Evolutionary conservation across 53 echinoderm and acorn worm genomes (phyloP).

Genomic region (Pentamera pediparva): DNA sequence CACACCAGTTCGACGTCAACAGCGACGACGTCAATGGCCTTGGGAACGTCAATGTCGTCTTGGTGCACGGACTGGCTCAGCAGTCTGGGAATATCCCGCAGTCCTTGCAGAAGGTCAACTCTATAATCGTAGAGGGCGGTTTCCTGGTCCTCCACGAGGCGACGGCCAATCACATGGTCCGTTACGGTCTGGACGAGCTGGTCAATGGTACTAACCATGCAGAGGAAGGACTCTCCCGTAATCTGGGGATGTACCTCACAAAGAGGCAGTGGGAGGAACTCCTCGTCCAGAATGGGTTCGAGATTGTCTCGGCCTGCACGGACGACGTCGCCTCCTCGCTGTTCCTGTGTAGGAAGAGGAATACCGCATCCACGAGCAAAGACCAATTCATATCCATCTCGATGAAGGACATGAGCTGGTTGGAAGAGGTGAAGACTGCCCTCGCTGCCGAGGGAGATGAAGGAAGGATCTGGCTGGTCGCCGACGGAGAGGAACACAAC

Average conservation of each 20-base stretch:
- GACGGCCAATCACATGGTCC: constrained; percentile 31
- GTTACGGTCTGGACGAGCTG: constrained; percentile 20
- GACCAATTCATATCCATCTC: constrained; percentile 32
- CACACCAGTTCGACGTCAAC: constrained; percentile 48
- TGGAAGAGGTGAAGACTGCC: constrained; percentile 47
- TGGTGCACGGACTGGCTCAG: constrained; percentile 41
- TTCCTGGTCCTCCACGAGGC: constrained; percentile 69
- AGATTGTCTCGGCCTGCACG: constrained; percentile 47
- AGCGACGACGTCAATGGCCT: constrained; percentile 46
- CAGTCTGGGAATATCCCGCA: constrained; percentile 36
- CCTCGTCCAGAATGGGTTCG: constrained; percentile 45
- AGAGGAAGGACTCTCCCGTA: background rate
- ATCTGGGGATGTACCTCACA: constrained; percentile 31
- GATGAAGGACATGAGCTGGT: constrained; percentile 48
- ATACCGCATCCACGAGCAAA: background rate
- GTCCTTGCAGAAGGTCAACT: constrained; percentile 41
- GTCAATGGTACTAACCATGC: constrained; percentile 17
- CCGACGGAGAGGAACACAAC: constrained; percentile 43
- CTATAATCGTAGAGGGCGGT: constrained; percentile 42
- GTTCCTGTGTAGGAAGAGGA: constrained; percentile 58
- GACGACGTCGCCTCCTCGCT: constrained; percentile 56
- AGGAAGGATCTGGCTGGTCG: constrained; percentile 60
- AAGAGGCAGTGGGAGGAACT: constrained; percentile 36
- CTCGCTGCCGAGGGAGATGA: constrained; percentile 31
- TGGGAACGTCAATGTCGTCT: constrained; percentile 41